A percentile compares a stretch with the other conserved stretches of the same genome.
These are phyloP conservation scores for Bugula neritina DNA, from an alignment of 2,888 invertebrate species.

Conservation along the genomic window DNA sequence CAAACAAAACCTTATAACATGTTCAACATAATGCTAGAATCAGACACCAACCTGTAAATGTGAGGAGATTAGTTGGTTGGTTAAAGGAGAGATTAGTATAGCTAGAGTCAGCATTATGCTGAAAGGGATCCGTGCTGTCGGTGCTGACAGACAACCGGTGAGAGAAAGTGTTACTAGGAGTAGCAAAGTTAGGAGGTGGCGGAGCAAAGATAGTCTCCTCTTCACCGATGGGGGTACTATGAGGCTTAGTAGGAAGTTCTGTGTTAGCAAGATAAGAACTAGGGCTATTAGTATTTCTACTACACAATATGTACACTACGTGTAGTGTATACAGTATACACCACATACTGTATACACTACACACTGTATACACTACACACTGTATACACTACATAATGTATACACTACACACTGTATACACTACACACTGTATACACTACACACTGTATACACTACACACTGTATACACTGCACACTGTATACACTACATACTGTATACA, in stretches of 20 bases:
- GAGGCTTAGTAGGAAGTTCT: background rate
- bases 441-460: too few relatives aligned
- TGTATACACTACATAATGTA: too few relatives aligned
- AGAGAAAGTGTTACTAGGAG: background rate
- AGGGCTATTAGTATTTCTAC: background rate
- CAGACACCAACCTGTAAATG: constrained; percentile 7
- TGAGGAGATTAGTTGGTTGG: background rate
- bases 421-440: too few relatives aligned
- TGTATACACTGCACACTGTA: too few relatives aligned
- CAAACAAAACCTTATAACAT: too few relatives aligned
- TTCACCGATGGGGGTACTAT: background rate
- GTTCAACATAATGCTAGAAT: too few relatives aligned
- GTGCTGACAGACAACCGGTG: background rate
- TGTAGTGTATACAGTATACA: too few relatives aligned
- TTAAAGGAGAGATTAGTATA: background rate
- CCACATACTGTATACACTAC: too few relatives aligned
- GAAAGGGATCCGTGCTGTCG: background rate
- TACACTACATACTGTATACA: too few relatives aligned
- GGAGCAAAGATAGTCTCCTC: background rate
- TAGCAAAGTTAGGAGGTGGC: constrained; percentile 7
- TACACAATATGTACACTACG: too few relatives aligned
- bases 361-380: too few relatives aligned
- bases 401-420: too few relatives aligned
- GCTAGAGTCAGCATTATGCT: constrained; percentile 2
- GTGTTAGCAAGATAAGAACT: background rate